Evolutionary conservation across 2,888 invertebrate genomes (phyloP).

Genomic region (Drosophila leonis): DNA sequence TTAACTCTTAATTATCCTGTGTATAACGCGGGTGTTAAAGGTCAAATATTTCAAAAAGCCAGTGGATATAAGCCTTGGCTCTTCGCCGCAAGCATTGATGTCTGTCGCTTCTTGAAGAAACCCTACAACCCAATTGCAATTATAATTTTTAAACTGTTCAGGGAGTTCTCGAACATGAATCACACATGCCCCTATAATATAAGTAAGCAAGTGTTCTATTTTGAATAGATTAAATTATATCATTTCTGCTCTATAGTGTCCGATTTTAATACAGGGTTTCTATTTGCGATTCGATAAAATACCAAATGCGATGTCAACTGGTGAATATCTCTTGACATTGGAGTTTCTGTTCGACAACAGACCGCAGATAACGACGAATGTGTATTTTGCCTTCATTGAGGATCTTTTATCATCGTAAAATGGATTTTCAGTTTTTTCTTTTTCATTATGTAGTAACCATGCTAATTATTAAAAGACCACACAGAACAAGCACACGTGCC

Average conservation of each 20-base stretch:
- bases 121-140: constrained; percentile 18
- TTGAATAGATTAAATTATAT: background rate
- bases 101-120: constrained; percentile 23
- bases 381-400: background rate
- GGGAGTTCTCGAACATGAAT: background rate
- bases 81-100: constrained; percentile 11
- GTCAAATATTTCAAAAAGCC: constrained; percentile 22
- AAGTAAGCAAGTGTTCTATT: background rate
- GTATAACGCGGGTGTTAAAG: background rate
- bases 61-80: constrained; percentile 50
- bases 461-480: too few relatives aligned
- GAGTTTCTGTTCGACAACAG: background rate
- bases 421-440: background rate
- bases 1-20: constrained; percentile 24
- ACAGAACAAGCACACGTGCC: too few relatives aligned
- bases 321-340: constrained; percentile 29
- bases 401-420: background rate
- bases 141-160: constrained; percentile 12
- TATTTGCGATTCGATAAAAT: constrained; percentile 8
- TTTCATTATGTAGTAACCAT: too few relatives aligned
- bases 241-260: constrained; percentile 1
- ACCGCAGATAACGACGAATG: background rate
- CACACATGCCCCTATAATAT: constrained; percentile 1
- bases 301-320: constrained; percentile 26
- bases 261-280: background rate